phyloP scores from a whole-genome alignment of 2,888 invertebrate species.

The Noctua fimbriata region DNA sequence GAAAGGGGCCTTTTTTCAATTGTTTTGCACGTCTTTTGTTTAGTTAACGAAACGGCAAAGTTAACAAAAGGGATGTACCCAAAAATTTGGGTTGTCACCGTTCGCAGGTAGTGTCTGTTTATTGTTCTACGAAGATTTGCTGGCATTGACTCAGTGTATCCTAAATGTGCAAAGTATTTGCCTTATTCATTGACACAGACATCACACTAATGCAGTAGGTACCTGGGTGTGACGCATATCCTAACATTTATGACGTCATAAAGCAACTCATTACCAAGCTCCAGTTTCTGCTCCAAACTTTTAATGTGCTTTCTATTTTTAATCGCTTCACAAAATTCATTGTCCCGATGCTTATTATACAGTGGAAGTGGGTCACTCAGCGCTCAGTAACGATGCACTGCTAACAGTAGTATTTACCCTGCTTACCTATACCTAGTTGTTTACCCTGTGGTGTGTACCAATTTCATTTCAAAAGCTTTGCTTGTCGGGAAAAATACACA shows the following conservation, averaged over 20 bases:
- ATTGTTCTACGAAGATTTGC: neutral
- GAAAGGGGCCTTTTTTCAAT: too few species aligned
- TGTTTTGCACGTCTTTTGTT: too few species aligned
- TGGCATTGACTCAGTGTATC: neutral
- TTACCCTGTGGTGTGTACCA: slow-evolving; percentile 39
- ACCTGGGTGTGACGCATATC: slow-evolving; percentile 3
- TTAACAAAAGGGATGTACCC: too few species aligned
- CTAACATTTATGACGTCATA: slow-evolving; percentile 49
- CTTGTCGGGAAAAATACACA: slow-evolving; percentile 36
- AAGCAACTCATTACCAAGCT: slow-evolving; percentile 43
- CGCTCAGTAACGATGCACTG: slow-evolving; percentile 56
- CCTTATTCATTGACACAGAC: neutral
- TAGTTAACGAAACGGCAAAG: too few species aligned
- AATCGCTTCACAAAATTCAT: slow-evolving; percentile 57
- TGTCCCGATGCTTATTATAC: slow-evolving; percentile 62
- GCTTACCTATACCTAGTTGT: slow-evolving; percentile 49
- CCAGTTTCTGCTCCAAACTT: slow-evolving; percentile 47
- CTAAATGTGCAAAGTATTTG: neutral
- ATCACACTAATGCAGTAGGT: neutral
- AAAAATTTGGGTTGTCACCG: neutral
- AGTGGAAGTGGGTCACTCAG: slow-evolving; percentile 53
- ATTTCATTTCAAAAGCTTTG: slow-evolving; percentile 53
- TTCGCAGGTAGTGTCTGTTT: neutral
- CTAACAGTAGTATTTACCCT: slow-evolving; percentile 56
- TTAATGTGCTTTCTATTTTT: slow-evolving; percentile 61